Evolutionary conservation across 1,140 invertebrate genomes (phyloP).

Genomic region (Hypsibius dujardini): DNA sequence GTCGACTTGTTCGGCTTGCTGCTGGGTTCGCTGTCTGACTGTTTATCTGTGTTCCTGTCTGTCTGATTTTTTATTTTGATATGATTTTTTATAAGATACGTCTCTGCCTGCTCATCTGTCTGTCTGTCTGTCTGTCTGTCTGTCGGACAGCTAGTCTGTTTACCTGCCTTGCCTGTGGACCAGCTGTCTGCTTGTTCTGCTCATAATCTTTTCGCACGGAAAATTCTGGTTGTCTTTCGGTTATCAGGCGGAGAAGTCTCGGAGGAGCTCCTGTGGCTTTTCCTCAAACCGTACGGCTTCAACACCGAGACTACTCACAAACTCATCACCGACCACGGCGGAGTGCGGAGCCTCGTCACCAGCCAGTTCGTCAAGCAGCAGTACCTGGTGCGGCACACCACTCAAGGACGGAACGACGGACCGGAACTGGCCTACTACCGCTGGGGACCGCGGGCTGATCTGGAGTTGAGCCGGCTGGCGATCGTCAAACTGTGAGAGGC

Average conservation of each 20-base stretch:
- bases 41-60: too few relatives aligned
- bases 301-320: background rate
- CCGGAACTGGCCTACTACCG: background rate
- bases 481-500: background rate
- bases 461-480: slow-evolving; percentile 1
- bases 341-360: background rate
- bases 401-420: background rate
- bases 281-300: slow-evolving; percentile 10
- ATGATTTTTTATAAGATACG: too few relatives aligned
- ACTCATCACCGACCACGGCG: background rate
- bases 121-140: too few relatives aligned
- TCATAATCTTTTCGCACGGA: too few relatives aligned
- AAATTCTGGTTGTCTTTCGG: too few relatives aligned
- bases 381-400: background rate
- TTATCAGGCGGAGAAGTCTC: background rate
- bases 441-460: slow-evolving; percentile 8
- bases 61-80: too few relatives aligned
- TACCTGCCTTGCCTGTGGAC: background rate
- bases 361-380: slow-evolving; percentile 1
- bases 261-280: background rate
- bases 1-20: too few relatives aligned
- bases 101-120: too few relatives aligned
- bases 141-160: background rate
- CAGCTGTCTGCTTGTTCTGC: too few relatives aligned
- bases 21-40: too few relatives aligned